Evolutionary conservation across 2,113 vertebrate genomes (phyloP).

Genomic region (Apus apus): DNA sequence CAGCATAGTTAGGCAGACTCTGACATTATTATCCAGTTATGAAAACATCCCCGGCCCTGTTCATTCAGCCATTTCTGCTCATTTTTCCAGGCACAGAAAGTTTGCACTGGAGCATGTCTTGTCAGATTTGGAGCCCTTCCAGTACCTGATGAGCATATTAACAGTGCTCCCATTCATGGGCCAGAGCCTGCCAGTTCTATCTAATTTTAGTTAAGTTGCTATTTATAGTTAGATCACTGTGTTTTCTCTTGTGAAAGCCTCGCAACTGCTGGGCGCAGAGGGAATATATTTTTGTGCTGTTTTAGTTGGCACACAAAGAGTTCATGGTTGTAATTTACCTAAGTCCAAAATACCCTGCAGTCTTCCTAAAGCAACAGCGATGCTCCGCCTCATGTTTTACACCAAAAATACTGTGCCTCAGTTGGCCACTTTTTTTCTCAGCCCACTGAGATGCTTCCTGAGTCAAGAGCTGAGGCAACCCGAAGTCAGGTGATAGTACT

Average conservation of each 20-base stretch:
- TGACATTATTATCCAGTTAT: slow-evolving; percentile 31
- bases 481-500: neutral
- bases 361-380: neutral
- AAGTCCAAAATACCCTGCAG: neutral
- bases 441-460: neutral
- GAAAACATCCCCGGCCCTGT: slow-evolving; percentile 12
- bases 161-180: slow-evolving; percentile 64
- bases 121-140: slow-evolving; percentile 61
- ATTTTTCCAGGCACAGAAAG: slow-evolving; percentile 59
- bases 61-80: slow-evolving; percentile 36
- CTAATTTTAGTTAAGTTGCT: slow-evolving; percentile 63
- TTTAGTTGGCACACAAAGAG: neutral
- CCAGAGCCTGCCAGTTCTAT: slow-evolving; percentile 39
- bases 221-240: slow-evolving; percentile 37
- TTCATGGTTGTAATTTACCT: neutral
- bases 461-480: neutral
- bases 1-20: neutral
- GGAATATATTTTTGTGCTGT: slow-evolving; percentile 26
- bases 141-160: slow-evolving; percentile 68
- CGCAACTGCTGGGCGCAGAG: neutral
- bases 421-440: neutral
- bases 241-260: slow-evolving; percentile 1
- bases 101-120: slow-evolving; percentile 36
- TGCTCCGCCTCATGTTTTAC: neutral
- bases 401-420: neutral